A percentile compares a stretch with the other conserved stretches of the same genome.
Evolutionary conservation across 2,113 vertebrate species (phyloP).

Genomic region (Anhinga anhinga): DNA sequence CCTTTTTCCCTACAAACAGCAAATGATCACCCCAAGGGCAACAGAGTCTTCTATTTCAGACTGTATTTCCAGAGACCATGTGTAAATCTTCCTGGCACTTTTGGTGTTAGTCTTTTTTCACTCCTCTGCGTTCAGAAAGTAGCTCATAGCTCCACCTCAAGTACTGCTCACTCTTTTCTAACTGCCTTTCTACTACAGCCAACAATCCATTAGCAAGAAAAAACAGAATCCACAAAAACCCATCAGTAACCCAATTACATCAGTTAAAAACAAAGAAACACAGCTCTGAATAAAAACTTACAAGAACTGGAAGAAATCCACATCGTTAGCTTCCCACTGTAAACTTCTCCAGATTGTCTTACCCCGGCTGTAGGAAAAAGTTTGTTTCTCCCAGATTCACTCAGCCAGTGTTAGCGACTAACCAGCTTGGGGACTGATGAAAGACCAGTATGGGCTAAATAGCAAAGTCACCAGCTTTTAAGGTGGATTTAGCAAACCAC

Average conservation of each 20-base stretch:
- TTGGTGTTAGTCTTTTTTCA: neutral
- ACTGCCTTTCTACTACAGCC: neutral
- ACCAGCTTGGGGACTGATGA: neutral
- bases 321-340: neutral
- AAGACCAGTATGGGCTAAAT: neutral
- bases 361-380: neutral
- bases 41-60: neutral
- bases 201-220: neutral
- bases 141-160: neutral
- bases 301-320: slow-evolving; percentile 1
- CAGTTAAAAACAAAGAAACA: neutral
- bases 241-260: neutral
- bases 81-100: neutral
- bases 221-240: neutral
- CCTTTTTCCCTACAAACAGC: neutral
- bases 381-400: neutral
- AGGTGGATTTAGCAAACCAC: slow-evolving; percentile 21
- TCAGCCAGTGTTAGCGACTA: neutral
- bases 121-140: neutral
- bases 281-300: neutral
- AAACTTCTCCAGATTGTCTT: neutral
- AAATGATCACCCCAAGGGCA: neutral
- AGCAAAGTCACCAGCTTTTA: slow-evolving; percentile 3
- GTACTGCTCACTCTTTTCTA: neutral
- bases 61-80: neutral